Conservation (phyloP, 1,140 invertebrate genomes). For the Ceratoteleas bidentatus region DNA sequence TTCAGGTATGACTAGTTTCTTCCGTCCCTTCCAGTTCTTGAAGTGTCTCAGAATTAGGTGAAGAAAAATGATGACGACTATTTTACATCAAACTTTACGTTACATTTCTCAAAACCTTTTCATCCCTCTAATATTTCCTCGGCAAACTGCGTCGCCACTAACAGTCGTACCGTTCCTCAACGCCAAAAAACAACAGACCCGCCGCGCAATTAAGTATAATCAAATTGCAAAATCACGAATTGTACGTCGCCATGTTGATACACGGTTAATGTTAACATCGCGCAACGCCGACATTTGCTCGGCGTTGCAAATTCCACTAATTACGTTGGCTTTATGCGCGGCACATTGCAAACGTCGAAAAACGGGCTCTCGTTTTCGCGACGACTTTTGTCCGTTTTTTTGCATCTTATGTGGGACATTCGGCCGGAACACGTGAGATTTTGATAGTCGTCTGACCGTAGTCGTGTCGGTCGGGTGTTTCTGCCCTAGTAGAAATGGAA, state of each 20-base stretch:
- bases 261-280: constrained; percentile 25
- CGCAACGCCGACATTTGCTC: constrained; percentile 2
- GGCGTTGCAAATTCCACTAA: constrained; percentile 19
- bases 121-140: neutral
- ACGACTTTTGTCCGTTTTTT: no score
- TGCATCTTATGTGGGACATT: no score
- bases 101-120: no score
- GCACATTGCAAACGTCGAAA: neutral
- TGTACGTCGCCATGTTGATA: constrained; percentile 12
- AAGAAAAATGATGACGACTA: no score
- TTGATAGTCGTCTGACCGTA: neutral
- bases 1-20: no score
- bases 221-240: constrained; percentile 18
- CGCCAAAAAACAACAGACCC: neutral
- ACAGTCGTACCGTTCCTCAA: neutral
- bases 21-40: no score
- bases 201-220: constrained; percentile 22
- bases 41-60: no score
- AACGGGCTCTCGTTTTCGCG: no score
- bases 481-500: no score
- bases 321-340: constrained; percentile 21
- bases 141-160: neutral
- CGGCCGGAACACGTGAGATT: neutral
- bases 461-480: no score
- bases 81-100: no score